These are phyloP conservation scores for Plutella xylostella DNA, from an alignment of 2,888 invertebrate species.

Conservation along the genomic window DNA sequence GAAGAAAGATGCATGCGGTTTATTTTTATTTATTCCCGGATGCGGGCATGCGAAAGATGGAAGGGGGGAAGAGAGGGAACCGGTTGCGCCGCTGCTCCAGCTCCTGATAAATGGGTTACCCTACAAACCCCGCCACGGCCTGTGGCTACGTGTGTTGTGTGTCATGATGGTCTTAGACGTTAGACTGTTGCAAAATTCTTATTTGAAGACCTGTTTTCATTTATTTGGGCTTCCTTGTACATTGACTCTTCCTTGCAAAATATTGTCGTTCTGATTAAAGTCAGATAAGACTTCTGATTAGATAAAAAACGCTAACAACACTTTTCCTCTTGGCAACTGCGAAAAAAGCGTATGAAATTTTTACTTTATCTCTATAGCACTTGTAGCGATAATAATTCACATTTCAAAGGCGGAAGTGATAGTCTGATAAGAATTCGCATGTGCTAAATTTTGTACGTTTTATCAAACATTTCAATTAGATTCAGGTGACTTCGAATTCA, in stretches of 20 bases:
- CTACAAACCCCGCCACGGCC: slow-evolving; percentile 68
- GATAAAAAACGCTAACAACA: slow-evolving; percentile 1
- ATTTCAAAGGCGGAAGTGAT: slow-evolving; percentile 9
- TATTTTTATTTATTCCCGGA: slow-evolving; percentile 49
- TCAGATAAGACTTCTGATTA: not conserved
- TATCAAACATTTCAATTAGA: no score
- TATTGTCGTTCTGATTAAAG: no score
- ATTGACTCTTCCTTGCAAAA: no score
- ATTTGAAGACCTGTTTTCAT: not conserved
- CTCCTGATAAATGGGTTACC: slow-evolving; percentile 59
- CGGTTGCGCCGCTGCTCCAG: slow-evolving; percentile 53
- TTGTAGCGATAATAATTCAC: slow-evolving; percentile 3
- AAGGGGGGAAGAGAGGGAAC: slow-evolving; percentile 30
- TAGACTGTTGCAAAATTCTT: no score
- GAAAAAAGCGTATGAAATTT: not conserved
- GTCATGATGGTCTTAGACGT: no score
- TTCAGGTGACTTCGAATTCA: no score
- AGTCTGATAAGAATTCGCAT: no score
- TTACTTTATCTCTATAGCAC: slow-evolving; percentile 6
- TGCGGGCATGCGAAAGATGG: slow-evolving; percentile 41
- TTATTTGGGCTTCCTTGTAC: not conserved
- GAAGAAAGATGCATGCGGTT: slow-evolving; percentile 3
- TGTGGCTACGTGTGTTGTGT: no score
- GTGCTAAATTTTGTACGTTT: no score
- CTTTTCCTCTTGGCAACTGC: slow-evolving; percentile 1